Percentiles rank a stretch among this genome's conserved stretches.
Evolutionary conservation across 2,888 invertebrate genomes (phyloP).

Genomic region (Polyommatus icarus): DNA sequence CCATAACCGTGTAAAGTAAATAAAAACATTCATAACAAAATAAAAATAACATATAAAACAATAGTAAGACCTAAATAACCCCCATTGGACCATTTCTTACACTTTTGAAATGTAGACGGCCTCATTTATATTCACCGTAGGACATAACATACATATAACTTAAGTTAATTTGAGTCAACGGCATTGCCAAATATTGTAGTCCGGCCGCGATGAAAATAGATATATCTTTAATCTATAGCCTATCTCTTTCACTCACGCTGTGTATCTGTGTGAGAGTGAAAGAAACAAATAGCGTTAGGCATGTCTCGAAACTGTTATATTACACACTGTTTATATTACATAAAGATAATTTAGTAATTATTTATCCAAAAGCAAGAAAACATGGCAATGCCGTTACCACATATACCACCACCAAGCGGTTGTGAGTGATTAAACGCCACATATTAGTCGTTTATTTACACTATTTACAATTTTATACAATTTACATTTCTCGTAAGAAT

Average conservation of each 20-base stretch:
- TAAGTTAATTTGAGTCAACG: neutral
- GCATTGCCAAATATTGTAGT: neutral
- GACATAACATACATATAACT: neutral
- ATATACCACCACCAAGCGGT: slow-evolving; percentile 47
- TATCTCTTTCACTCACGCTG: no score
- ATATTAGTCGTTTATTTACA: slow-evolving; percentile 42
- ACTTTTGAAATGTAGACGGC: neutral
- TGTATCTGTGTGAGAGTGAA: no score
- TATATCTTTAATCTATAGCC: no score
- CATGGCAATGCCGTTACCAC: slow-evolving; percentile 7
- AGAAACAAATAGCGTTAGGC: no score
- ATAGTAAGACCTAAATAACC: slow-evolving; percentile 32
- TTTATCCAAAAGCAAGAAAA: neutral
- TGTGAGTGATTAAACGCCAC: slow-evolving; percentile 55
- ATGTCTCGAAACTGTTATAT: no score
- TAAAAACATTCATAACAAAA: slow-evolving; percentile 12
- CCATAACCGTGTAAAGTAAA: slow-evolving; percentile 50
- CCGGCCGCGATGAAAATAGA: no score
- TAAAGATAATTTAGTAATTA: neutral
- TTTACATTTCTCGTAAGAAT: neutral
- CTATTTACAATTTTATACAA: slow-evolving; percentile 25
- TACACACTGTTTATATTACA: neutral
- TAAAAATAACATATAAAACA: slow-evolving; percentile 38
- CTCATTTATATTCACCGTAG: neutral
- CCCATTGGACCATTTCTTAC: neutral